A percentile compares a stretch with the other conserved stretches of the same genome.
Evolutionary conservation across 1,140 invertebrate species (phyloP).

Genomic region (Radopholus similis): DNA sequence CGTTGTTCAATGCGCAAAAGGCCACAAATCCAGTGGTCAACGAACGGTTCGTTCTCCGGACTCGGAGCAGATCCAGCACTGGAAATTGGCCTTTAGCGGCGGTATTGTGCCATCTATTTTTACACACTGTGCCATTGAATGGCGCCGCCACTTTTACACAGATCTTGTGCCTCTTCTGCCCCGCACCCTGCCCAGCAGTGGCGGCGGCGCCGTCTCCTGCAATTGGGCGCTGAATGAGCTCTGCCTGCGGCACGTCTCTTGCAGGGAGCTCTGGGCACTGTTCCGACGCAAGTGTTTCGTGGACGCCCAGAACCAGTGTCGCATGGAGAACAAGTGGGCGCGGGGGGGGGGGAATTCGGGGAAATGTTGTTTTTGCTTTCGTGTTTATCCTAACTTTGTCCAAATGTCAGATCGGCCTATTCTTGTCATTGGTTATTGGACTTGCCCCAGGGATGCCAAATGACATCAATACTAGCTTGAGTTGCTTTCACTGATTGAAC

Average conservation of each 20-base stretch:
- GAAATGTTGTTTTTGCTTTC: no score
- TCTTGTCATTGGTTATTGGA: no score
- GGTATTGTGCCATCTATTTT: not conserved
- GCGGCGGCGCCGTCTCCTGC: conserved; percentile 28
- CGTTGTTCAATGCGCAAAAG: no score
- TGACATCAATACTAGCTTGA: no score
- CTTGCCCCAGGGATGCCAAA: no score
- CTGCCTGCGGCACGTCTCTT: conserved; percentile 53
- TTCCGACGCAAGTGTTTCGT: conserved; percentile 50
- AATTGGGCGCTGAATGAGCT: conserved; percentile 47
- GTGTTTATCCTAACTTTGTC: not conserved
- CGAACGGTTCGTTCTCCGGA: conserved; percentile 9
- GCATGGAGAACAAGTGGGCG: conserved; percentile 49
- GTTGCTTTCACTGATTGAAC: no score
- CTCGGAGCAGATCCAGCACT: conserved; percentile 8
- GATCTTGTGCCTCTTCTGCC: conserved; percentile 1
- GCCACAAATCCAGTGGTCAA: no score
- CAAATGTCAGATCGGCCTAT: no score
- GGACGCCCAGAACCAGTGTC: conserved; percentile 54
- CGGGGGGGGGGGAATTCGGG: not conserved
- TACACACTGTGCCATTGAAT: not conserved
- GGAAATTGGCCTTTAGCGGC: conserved; percentile 21
- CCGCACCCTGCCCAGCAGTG: not conserved
- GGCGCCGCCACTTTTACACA: not conserved
- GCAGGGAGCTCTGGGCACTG: conserved; percentile 52